A percentile compares a stretch with the other conserved stretches of the same genome.
Conservation (phyloP, 2,888 invertebrate species). For the Dryococelus australis region DNA sequence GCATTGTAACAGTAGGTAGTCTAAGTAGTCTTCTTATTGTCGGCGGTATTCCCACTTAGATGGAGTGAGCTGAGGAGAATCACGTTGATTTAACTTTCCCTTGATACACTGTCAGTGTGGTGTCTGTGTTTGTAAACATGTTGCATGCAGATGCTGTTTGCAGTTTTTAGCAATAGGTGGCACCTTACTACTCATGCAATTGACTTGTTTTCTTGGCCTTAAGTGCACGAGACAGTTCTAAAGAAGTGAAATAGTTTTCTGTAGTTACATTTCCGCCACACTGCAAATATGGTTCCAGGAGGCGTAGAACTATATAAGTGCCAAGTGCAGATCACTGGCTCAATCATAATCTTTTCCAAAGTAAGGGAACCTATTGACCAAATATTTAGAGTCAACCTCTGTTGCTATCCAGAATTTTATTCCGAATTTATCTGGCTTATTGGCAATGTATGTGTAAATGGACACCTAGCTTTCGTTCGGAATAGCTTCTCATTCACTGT, state of each 20-base stretch:
- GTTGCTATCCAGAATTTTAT: conserved; percentile 28
- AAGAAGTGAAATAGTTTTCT: conserved; percentile 19
- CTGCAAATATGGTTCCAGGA: conserved; percentile 21
- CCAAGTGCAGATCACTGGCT: conserved; percentile 5
- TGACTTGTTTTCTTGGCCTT: conserved; percentile 11
- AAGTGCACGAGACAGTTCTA: neutral
- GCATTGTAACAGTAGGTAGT: too few species aligned
- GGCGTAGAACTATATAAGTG: conserved; percentile 29
- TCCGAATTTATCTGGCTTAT: neutral
- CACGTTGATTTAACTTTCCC: neutral
- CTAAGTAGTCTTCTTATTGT: neutral
- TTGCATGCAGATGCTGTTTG: conserved; percentile 13
- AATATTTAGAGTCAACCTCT: conserved; percentile 32
- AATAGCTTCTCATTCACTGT: neutral
- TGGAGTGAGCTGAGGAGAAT: neutral
- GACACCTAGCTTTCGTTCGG: conserved; percentile 11
- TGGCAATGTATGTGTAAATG: neutral
- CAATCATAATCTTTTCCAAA: conserved; percentile 27
- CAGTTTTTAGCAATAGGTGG: conserved; percentile 26
- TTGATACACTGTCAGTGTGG: neutral
- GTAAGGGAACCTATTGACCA: conserved; percentile 30
- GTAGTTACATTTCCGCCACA: neutral
- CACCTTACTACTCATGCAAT: neutral
- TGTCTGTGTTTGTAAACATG: neutral
- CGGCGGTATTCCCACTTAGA: neutral